Evolutionary conservation across 2,113 vertebrate genomes (phyloP).

Genomic region (Eurystomus gularis): DNA sequence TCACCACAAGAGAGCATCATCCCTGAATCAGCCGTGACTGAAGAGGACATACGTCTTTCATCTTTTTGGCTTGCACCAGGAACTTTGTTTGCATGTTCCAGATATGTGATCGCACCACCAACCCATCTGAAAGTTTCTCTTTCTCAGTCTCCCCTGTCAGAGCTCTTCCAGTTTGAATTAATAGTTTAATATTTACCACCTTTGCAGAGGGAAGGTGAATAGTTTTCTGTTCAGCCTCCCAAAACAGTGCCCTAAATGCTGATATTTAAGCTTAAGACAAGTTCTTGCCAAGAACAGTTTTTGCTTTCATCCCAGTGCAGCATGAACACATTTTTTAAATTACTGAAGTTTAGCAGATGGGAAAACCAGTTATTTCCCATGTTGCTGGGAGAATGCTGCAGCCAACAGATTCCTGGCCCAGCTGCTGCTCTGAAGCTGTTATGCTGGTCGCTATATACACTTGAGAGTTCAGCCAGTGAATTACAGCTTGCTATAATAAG

Average conservation of each 20-base stretch:
- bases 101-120: neutral
- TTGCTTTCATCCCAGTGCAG: neutral
- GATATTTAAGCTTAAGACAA: neutral
- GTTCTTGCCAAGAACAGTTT: neutral
- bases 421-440: slow-evolving; percentile 32
- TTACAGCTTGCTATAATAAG: slow-evolving; percentile 58
- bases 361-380: neutral
- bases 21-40: neutral
- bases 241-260: neutral
- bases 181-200: neutral
- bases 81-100: neutral
- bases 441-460: neutral
- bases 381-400: neutral
- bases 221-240: neutral
- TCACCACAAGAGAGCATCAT: neutral
- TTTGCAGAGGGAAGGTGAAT: neutral
- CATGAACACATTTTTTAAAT: slow-evolving; percentile 6
- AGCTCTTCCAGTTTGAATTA: neutral
- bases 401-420: slow-evolving; percentile 26
- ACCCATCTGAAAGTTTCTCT: neutral
- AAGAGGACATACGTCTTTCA: fast-evolving
- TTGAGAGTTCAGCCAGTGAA: slow-evolving; percentile 42
- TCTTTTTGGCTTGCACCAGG: neutral
- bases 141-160: neutral
- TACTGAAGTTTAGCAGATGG: neutral